Conservation (phyloP, 2,113 vertebrate genomes). For the Indicator indicator region DNA sequence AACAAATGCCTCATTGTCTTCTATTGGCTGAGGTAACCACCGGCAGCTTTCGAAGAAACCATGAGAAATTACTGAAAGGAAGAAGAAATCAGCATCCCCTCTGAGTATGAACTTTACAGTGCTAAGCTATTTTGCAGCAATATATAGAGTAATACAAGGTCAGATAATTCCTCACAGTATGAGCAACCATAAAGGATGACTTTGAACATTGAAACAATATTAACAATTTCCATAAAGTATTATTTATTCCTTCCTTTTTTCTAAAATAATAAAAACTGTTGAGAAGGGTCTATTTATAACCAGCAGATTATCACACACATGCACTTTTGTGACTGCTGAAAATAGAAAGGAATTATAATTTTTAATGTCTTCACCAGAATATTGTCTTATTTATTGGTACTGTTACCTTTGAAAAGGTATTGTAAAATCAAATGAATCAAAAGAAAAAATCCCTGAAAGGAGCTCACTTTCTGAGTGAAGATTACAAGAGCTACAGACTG, state of each 20-base stretch:
- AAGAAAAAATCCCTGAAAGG: not conserved
- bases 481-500: not conserved
- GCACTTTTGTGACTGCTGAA: not conserved
- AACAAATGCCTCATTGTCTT: conserved; percentile 64
- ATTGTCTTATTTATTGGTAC: not conserved
- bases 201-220: not conserved
- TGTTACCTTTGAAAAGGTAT: not conserved
- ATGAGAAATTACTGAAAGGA: conserved; percentile 1
- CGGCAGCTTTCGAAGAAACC: conserved; percentile 4
- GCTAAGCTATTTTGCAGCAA: not conserved
- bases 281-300: not conserved
- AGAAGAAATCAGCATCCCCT: not conserved
- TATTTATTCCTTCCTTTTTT: not conserved
- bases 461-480: not conserved
- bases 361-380: not conserved
- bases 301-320: not conserved
- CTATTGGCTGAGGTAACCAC: conserved; percentile 40
- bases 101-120: not conserved
- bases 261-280: not conserved
- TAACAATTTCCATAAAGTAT: not conserved
- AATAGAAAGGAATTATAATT: not conserved
- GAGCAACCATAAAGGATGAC: not conserved
- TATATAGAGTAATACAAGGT: not conserved
- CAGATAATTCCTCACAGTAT: not conserved
- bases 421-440: not conserved